Conservation (phyloP, 2,888 invertebrate genomes). For the Linnaemya vulpina region DNA sequence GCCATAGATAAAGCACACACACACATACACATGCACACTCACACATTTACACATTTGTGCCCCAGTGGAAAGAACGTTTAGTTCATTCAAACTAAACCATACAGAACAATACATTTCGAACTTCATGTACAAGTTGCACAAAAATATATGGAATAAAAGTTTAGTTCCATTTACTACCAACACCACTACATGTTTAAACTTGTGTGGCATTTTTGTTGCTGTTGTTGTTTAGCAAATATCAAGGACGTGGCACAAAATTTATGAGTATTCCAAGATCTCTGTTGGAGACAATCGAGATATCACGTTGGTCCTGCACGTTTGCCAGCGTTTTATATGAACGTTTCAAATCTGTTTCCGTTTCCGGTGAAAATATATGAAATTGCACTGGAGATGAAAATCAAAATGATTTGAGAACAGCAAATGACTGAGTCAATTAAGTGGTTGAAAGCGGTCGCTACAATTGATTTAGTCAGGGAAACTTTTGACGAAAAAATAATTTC, state of each 20-base stretch:
- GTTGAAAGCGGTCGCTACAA: no score
- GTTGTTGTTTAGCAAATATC: constrained; percentile 16
- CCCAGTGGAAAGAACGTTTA: constrained; percentile 72
- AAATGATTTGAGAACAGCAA: no score
- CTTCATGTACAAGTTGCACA: neutral
- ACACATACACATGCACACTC: constrained; percentile 6
- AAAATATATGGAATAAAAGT: constrained; percentile 7
- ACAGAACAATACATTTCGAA: constrained; percentile 48
- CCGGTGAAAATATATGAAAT: neutral
- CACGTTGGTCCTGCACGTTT: neutral
- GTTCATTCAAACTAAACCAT: constrained; percentile 66
- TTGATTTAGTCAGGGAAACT: no score
- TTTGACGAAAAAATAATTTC: no score
- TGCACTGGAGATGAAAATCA: neutral
- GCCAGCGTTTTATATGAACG: neutral
- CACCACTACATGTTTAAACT: neutral
- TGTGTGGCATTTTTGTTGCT: neutral
- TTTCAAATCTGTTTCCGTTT: constrained; percentile 3
- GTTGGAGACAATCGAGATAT: neutral
- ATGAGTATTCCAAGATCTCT: neutral
- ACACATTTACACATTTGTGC: constrained; percentile 71
- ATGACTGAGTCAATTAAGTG: no score
- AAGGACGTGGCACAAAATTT: constrained; percentile 46
- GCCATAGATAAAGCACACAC: constrained; percentile 81
- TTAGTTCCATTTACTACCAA: constrained; percentile 30